phyloP scores from a whole-genome alignment of 2,113 vertebrate species.

The Chroicocephalus ridibundus region DNA sequence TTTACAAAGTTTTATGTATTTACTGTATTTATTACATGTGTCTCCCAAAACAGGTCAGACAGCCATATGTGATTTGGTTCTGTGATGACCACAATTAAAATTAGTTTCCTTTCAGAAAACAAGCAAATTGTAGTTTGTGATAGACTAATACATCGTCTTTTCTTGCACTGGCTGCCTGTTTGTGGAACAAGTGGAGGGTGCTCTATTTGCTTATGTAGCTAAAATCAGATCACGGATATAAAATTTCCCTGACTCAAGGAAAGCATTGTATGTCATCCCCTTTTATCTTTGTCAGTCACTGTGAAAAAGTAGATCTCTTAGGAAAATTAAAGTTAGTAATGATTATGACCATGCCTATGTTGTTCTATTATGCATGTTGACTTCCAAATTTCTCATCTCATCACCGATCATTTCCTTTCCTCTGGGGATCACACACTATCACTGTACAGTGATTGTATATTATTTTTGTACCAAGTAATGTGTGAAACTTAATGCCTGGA shows the following conservation, averaged over 20 bases:
- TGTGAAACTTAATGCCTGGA: constrained; percentile 15
- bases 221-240: neutral
- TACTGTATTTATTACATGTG: neutral
- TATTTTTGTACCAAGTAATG: constrained; percentile 16
- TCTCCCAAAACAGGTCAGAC: neutral
- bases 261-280: neutral
- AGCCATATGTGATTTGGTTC: neutral
- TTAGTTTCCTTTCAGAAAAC: neutral
- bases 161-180: neutral
- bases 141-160: neutral
- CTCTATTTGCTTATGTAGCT: neutral
- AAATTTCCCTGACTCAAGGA: neutral
- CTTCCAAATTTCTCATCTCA: constrained; percentile 20
- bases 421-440: neutral
- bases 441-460: neutral
- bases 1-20: neutral
- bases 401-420: constrained; percentile 17
- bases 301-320: neutral
- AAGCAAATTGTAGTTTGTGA: neutral
- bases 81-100: neutral
- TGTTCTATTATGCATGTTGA: neutral
- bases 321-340: neutral
- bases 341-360: neutral
- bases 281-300: neutral
- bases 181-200: neutral